Conservation (phyloP, 2,888 invertebrate species). For the Acleris emargana region DNA sequence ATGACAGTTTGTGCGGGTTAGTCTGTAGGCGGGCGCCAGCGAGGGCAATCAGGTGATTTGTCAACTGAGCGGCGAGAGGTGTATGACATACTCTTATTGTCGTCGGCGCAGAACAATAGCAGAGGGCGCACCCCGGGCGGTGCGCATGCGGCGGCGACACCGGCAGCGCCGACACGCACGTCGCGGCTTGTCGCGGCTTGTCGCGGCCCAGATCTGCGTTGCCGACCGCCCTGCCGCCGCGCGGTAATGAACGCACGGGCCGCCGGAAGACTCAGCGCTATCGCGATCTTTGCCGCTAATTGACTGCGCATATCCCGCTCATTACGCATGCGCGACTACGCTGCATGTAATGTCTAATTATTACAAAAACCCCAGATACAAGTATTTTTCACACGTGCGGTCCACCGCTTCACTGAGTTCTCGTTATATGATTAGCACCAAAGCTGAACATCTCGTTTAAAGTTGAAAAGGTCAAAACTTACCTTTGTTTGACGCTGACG, state of each 20-base stretch:
- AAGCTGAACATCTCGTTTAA: no score
- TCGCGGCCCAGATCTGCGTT: background rate
- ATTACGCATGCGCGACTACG: constrained; percentile 18
- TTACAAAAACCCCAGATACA: background rate
- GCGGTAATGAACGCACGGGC: constrained; percentile 5
- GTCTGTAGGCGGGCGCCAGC: background rate
- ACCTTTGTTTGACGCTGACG: no score
- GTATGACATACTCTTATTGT: background rate
- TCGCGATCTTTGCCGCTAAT: constrained; percentile 26
- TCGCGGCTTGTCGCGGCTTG: constrained; percentile 1
- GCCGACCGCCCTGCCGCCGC: background rate
- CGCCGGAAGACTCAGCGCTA: constrained; percentile 27
- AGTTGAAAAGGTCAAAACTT: no score
- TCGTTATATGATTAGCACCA: no score
- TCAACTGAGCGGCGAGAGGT: background rate
- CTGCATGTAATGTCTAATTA: constrained; percentile 11
- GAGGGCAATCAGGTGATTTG: constrained; percentile 14
- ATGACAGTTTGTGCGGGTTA: background rate
- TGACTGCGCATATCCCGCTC: constrained; percentile 21
- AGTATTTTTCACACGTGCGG: background rate
- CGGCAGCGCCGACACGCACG: background rate
- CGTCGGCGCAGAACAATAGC: constrained; percentile 18
- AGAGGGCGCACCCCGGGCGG: constrained; percentile 7
- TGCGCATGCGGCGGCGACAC: background rate
- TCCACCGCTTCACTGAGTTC: background rate